Conservation (phyloP, 2,113 vertebrate species). For the Macheiramphus alcinus region DNA sequence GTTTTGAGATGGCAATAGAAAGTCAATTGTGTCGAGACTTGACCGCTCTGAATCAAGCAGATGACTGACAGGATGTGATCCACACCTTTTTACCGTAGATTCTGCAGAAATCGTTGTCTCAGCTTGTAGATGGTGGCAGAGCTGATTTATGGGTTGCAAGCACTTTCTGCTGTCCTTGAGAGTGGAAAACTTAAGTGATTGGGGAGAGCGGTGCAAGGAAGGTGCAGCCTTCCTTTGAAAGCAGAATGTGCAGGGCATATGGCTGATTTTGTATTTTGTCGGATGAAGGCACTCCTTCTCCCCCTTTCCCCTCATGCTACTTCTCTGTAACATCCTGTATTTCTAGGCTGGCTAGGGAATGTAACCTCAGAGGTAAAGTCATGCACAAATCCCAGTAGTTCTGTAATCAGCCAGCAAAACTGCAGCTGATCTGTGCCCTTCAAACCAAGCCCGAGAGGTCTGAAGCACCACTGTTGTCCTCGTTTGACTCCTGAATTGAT, state of each 20-base stretch:
- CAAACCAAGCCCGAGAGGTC: not conserved
- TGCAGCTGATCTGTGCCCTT: not conserved
- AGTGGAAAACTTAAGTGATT: accelerated
- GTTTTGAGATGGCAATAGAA: not conserved
- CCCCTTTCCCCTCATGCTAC: not conserved
- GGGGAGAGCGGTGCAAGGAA: not conserved
- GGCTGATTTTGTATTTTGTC: too few species aligned
- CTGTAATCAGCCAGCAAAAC: not conserved
- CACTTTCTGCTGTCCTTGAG: not conserved
- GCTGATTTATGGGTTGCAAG: not conserved
- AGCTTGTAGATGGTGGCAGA: not conserved
- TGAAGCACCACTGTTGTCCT: not conserved
- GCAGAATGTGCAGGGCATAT: not conserved
- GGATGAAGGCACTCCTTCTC: too few species aligned
- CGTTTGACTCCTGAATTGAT: not conserved
- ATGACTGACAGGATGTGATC: not conserved
- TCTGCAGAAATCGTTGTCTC: not conserved
- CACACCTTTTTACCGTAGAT: too few species aligned
- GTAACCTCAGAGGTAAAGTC: not conserved
- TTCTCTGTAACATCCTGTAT: not conserved
- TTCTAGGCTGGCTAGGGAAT: not conserved
- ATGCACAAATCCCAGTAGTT: not conserved
- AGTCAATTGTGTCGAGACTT: too few species aligned
- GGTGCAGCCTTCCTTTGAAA: not conserved
- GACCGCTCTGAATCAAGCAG: not conserved